phyloP scores from a whole-genome alignment of 2,113 vertebrate species.

The Symphodus melops region DNA sequence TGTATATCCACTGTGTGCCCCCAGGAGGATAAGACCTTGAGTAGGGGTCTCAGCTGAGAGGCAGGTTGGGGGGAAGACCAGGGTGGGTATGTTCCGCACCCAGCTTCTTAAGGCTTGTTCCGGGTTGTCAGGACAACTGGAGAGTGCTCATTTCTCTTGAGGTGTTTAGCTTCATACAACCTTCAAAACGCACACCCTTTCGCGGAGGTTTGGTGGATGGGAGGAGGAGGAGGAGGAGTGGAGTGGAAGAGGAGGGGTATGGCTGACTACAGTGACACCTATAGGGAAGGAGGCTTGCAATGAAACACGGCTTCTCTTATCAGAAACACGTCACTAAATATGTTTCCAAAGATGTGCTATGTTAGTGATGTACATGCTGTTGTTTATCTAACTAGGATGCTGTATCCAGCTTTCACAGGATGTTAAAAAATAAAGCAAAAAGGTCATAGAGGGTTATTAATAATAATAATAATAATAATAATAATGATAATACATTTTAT shows the following conservation, averaged over 20 bases:
- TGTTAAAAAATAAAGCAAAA: too few relatives aligned
- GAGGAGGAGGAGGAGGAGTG: conserved; percentile 53
- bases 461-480: too few relatives aligned
- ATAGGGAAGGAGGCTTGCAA: conserved; percentile 64
- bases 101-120: not conserved
- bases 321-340: too few relatives aligned
- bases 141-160: not conserved
- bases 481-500: too few relatives aligned
- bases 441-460: too few relatives aligned
- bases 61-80: not conserved
- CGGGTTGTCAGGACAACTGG: conserved; percentile 7
- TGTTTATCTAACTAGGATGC: not conserved
- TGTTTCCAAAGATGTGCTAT: not conserved
- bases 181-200: conserved; percentile 79
- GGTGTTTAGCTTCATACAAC: conserved; percentile 61
- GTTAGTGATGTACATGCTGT: not conserved
- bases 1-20: conserved; percentile 15
- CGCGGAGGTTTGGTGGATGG: conserved; percentile 65
- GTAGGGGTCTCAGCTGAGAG: conserved; percentile 5
- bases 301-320: not conserved
- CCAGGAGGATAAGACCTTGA: conserved; percentile 40
- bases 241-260: conserved; percentile 8
- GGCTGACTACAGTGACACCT: conserved; percentile 68
- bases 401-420: too few relatives aligned
- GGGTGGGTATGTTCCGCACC: not conserved